A percentile compares a stretch with the other conserved stretches of the same genome.
Evolutionary conservation across 2,113 vertebrate genomes (phyloP).

Genomic region (Tursiops truncatus): DNA sequence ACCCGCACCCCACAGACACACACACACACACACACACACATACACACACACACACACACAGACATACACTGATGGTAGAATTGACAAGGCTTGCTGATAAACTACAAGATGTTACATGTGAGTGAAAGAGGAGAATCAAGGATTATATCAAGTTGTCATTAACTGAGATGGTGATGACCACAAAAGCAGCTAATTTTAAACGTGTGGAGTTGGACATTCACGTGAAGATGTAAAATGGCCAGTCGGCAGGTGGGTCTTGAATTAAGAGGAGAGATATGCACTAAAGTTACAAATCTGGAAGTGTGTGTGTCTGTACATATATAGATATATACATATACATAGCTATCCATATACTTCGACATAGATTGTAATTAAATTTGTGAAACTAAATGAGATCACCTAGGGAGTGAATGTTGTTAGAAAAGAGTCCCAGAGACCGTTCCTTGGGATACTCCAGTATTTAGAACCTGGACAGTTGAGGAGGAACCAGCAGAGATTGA

Average conservation of each 20-base stretch:
- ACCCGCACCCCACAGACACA: not conserved
- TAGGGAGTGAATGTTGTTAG: not conserved
- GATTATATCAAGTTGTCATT: not conserved
- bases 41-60: not conserved
- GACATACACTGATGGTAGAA: not conserved
- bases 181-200: not conserved
- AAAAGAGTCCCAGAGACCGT: not conserved
- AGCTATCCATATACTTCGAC: not conserved
- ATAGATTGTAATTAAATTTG: not conserved
- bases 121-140: not conserved
- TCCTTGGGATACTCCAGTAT: not conserved
- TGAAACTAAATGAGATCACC: not conserved
- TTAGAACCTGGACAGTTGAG: not conserved
- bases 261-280: not conserved
- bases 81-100: not conserved
- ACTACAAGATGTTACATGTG: not conserved
- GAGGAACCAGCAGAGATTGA: not conserved
- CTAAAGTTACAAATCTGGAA: not conserved
- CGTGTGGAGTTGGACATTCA: not conserved
- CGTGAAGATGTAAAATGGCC: not conserved
- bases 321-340: not conserved
- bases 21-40: too few relatives aligned
- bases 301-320: not conserved
- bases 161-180: not conserved
- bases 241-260: not conserved